These are phyloP conservation scores for Pantherophis guttatus DNA, from an alignment of 2,113 vertebrate genomes.

Conservation along the genomic window DNA sequence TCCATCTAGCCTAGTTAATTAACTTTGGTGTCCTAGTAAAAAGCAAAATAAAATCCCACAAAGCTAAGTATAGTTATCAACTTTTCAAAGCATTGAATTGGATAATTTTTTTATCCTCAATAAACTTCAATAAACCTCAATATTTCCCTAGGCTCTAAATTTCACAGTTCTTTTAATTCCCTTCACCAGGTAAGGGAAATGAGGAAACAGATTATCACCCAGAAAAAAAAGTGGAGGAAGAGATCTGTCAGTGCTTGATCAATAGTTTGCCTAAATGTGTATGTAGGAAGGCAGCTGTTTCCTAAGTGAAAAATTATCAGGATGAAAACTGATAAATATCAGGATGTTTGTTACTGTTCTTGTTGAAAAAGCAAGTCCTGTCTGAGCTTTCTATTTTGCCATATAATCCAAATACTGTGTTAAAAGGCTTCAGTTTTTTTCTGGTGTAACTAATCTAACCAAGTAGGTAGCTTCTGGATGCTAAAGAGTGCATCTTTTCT, in stretches of 20 bases:
- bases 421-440: background rate
- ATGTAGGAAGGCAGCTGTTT: slow-evolving; percentile 19
- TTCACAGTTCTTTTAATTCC: slow-evolving; percentile 23
- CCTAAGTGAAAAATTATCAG: slow-evolving; percentile 11
- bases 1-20: background rate
- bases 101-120: background rate
- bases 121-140: background rate
- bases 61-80: background rate
- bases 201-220: slow-evolving; percentile 27
- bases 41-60: background rate
- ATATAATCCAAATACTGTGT: background rate
- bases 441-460: background rate
- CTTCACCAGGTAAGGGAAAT: slow-evolving; percentile 41
- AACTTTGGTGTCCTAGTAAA: background rate
- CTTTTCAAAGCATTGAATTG: background rate
- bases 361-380: slow-evolving; percentile 27
- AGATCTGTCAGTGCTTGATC: slow-evolving; percentile 17
- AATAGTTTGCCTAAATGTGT: slow-evolving; percentile 26
- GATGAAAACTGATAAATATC: slow-evolving; percentile 24
- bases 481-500: background rate
- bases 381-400: slow-evolving; percentile 20
- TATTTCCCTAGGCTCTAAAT: slow-evolving; percentile 19
- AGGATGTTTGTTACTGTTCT: slow-evolving; percentile 20
- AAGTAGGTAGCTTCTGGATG: background rate
- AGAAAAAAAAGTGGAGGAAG: slow-evolving; percentile 6